A percentile compares a stretch with the other conserved stretches of the same genome.
Conservation (phyloP, 2,113 vertebrate species). For the Calyptomena viridis region DNA sequence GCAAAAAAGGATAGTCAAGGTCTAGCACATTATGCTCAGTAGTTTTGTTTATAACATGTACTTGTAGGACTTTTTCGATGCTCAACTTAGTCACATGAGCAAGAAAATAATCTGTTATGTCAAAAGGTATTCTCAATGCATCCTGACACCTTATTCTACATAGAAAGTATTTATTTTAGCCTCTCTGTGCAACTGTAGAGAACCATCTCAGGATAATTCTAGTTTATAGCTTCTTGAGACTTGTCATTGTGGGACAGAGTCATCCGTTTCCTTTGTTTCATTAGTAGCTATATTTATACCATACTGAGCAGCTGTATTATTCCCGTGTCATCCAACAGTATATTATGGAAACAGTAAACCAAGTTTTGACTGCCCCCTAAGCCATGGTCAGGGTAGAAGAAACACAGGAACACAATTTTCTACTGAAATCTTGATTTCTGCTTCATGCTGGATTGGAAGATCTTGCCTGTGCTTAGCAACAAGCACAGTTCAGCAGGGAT, state of each 20-base stretch:
- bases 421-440: neutral
- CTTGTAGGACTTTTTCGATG: neutral
- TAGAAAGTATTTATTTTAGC: neutral
- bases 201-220: neutral
- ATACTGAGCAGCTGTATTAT: neutral
- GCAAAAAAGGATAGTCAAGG: neutral
- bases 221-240: neutral
- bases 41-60: neutral
- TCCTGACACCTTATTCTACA: neutral
- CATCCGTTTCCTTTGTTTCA: slow-evolving; percentile 27
- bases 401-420: neutral
- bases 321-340: neutral
- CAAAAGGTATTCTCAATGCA: neutral
- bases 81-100: no score
- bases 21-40: neutral
- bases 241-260: neutral
- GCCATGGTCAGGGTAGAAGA: neutral
- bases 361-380: neutral
- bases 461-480: neutral
- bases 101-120: no score
- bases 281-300: neutral
- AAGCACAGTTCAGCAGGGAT: neutral
- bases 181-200: neutral
- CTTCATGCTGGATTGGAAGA: neutral
- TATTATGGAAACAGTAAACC: neutral